These are phyloP conservation scores for Anticlea derivata DNA, from an alignment of 2,888 invertebrate genomes.

Conservation along the genomic window DNA sequence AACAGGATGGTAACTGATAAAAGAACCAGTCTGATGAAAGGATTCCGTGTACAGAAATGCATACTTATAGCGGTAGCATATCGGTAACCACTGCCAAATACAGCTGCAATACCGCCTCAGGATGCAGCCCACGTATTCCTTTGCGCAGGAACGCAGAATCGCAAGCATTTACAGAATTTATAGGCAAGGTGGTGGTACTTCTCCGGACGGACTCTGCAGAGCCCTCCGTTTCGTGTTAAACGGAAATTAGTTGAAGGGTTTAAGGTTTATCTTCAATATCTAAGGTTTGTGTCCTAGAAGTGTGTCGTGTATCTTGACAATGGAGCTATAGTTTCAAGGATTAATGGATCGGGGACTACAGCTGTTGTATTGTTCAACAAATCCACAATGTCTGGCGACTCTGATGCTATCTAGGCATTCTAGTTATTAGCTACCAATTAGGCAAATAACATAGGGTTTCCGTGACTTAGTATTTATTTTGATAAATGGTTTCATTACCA, in stretches of 20 bases:
- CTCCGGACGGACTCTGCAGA: too few species aligned
- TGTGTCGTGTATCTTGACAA: constrained; percentile 47
- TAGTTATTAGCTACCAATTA: constrained; percentile 69
- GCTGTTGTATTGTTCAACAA: constrained; percentile 37
- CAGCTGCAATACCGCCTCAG: too few species aligned
- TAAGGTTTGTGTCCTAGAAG: constrained; percentile 12
- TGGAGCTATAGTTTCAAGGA: constrained; percentile 66
- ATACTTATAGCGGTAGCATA: too few species aligned
- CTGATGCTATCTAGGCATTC: constrained; percentile 67
- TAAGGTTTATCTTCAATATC: constrained; percentile 4
- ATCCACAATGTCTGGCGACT: constrained; percentile 49
- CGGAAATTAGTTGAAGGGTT: background rate
- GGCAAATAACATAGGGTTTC: constrained; percentile 63
- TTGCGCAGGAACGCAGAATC: too few species aligned
- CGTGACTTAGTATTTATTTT: constrained; percentile 3
- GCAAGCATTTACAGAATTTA: too few species aligned
- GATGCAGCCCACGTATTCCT: too few species aligned
- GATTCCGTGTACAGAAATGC: too few species aligned
- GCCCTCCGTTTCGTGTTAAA: background rate
- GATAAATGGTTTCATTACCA: constrained; percentile 11
- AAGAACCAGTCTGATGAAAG: too few species aligned
- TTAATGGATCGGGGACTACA: constrained; percentile 41
- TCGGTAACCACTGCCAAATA: too few species aligned
- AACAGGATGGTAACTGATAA: too few species aligned
- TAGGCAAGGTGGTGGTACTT: too few species aligned